Base-by-base conservation (phyloP, 2,888 invertebrate genomes). In the Oscheius onirici region DNA sequence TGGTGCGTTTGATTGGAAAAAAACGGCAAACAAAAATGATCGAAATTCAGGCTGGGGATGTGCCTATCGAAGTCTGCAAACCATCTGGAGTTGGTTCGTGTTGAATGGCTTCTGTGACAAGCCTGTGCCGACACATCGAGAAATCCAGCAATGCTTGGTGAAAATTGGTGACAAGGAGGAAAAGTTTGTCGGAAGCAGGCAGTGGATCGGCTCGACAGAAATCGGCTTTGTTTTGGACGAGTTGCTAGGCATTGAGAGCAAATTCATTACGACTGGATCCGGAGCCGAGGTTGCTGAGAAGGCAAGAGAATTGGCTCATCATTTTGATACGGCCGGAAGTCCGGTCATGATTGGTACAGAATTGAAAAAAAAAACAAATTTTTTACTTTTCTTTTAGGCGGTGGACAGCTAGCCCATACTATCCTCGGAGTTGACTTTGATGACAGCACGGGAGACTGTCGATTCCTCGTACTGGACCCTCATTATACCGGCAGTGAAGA, bases 131-230 rank as follows among this genome's bases (percentile, higher is more conserved):
- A 91, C 92, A 3, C 94, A 94, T 88, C 89, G 90, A 34, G 93
- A 94, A 78, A 95, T 97, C 82, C 97, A 99, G 89, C 87, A 95
- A 90, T 94, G 94, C 89, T 91, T 99, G 81, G 94, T 96, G 13
- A 92, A 93, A 82, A 93, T 99, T 82, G 95, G 95, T 15, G 99
- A 99, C 88, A 99, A 99, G 89, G 92, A 92, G 88, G 66, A 60
- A 34, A 80, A 80, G 63, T 82, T 99, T 89, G 90, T 96, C 58
- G 95, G 94, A 24, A 95, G 95, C 0, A 92, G 91, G 72, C 93
- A 95, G 87, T 99, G 99, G 99, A 97, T 99, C 87, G 99, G 99
- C 8, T 97, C 97, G 0, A 94, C 94, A 3, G 99, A 99, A 91
- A 94, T 99, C 15, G 92, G 93, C 89, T 97, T 93, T 90, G 94